Evolutionary conservation across 2,113 vertebrate species (phyloP), one percentile per base, ranked within the genome.

Genomic region (Micromys minutus): DNA sequence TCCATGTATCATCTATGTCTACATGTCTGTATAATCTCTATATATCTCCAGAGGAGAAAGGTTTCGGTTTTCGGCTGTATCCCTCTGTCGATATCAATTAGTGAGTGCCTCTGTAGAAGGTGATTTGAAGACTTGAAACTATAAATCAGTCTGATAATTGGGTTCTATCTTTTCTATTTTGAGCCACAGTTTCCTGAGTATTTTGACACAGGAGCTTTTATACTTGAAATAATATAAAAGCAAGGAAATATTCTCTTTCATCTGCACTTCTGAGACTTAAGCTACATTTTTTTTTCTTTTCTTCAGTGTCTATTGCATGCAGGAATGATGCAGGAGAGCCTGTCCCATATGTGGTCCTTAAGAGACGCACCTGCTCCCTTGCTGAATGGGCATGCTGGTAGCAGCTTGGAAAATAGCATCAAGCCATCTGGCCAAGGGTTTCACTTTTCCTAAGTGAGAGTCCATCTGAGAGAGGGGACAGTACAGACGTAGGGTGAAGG

Each of bases 171-270:
- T 61, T 74, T 87, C 59, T 63, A 47, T 77, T 90, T 63, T 84
- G 45, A 55, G 12, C 36, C 19, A 75, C 11, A 85, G 24, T 92
- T 92, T 97, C 90, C 59, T 95, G 72, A 79, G 24, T 39, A 61
- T 96, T 93, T 92, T 86, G 50, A 67, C 57, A n/a, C n/a, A n/a
- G 50, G 26, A 94, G 59, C 61, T 90, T 93, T 95, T 93, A 96
- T 89, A 71, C n/a, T 94, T 90, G 72, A 93, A 95, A 76, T 95
- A 83, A 80, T 84, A 81, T 57, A 90, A 89, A 81, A 7, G 22
- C 34, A 93, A 95, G 15, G 75, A 80, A 96, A 42, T 57, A 50
- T 63, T 80, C 29, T 89, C 92, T 95, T 91, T 94, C 61, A 93
- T 71, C 39, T 87, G 36, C 50, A 90, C 63, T 88, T 94, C 57